These are phyloP conservation scores for Diplodus puntazzo DNA, from an alignment of 2,797 vertebrate species.

Conservation along the genomic window DNA sequence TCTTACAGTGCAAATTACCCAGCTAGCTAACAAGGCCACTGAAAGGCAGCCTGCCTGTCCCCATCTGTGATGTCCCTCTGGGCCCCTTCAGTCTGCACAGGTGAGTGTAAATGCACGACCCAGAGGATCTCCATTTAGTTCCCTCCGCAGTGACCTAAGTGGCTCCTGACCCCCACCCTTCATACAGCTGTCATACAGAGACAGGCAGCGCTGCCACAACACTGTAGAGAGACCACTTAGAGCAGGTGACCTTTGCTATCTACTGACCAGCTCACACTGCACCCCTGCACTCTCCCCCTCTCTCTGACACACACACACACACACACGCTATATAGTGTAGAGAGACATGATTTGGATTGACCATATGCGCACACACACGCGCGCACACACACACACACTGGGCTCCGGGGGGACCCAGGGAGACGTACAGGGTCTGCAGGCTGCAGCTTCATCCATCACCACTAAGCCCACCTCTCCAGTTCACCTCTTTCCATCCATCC, in stretches of 20 bases:
- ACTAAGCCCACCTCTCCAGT: constrained; percentile 73
- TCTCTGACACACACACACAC: not conserved
- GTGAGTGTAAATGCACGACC: constrained; percentile 12
- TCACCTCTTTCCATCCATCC: constrained; percentile 69
- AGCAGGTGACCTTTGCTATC: constrained; percentile 46
- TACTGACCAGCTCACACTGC: constrained; percentile 23
- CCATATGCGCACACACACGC: constrained; percentile 6
- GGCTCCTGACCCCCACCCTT: constrained; percentile 45
- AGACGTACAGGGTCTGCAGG: constrained; percentile 52
- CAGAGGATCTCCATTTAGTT: constrained; percentile 21
- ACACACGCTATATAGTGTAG: constrained; percentile 7
- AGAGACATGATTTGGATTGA: constrained; percentile 27
- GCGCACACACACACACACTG: constrained; percentile 22
- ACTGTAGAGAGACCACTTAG: constrained; percentile 34
- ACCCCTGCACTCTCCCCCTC: not conserved
- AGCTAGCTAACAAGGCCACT: not conserved
- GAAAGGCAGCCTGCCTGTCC: not conserved
- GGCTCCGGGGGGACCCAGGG: constrained; percentile 34
- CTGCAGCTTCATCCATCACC: constrained; percentile 76
- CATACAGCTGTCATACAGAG: constrained; percentile 35
- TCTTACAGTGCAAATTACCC: not conserved
- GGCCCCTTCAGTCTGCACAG: not conserved
- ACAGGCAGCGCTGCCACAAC: constrained; percentile 20
- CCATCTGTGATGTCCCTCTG: not conserved
- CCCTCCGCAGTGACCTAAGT: constrained; percentile 33